Evolutionary conservation across 2,888 invertebrate species (phyloP), one percentile per base, ranked within the genome.

Genomic region (Atherix ibis): DNA sequence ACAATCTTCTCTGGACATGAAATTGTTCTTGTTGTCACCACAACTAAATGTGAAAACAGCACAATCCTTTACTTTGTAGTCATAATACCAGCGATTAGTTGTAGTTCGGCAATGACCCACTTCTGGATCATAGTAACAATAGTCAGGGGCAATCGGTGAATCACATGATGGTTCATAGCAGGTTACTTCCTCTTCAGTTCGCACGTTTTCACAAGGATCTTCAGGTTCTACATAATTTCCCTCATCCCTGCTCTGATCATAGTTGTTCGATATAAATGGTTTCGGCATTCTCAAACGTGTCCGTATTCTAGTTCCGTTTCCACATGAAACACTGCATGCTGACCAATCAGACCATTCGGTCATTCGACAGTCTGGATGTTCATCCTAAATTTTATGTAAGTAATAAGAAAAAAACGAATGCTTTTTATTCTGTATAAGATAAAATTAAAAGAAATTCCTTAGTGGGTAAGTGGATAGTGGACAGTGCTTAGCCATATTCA

Each of bases 1-100:
- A 48, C 89, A 89, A 28, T 72, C 69, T 35, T 76, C 71, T 37
- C 73, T 67, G 0, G 73, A 73, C 35, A 71, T 71, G 59, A 92
- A 94, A 56, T 87, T 87, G 58, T 94, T 94, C 27, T 70, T 69
- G 55, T 89, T 92, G 2, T 81, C 85, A 30, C 82, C 77, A 53
- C 95, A 95, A 29, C 52, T 52, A 16, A 80, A 79, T 63, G 78
- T 94, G 60, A 94, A 95, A 4, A 81, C 71, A 47, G 76, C 75
- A 53, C 95, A 95, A 18, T 67, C 66, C 16, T 72, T 71, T 24
- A 67, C 67, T 16, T 67, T 55, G 17, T 66, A 64, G 56, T 94
- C 82, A 56, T 76, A 94, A 62, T 80, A 87, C 81, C 85, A 91
- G n/a, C 81, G 70, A 30, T 71, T 70, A 48, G 75, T 73, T 40